Evolutionary conservation across 2,888 invertebrate genomes (phyloP).

Genomic region (Gastracanthus pulcherrimus): DNA sequence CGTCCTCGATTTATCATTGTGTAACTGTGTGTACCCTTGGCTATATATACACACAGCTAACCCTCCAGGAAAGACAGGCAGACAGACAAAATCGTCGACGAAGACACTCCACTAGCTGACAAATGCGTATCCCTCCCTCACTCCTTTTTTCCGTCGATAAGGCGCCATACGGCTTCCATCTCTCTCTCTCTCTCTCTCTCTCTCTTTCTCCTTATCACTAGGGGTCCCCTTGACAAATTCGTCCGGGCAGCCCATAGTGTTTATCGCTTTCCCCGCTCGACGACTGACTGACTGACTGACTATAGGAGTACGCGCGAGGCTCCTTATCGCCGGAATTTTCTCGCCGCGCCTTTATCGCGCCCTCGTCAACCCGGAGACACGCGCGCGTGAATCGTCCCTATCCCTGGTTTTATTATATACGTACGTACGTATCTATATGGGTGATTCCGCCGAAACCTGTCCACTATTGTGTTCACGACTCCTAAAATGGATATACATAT

Average conservation of each 20-base stretch:
- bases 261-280: slow-evolving; percentile 19
- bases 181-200: too few relatives aligned
- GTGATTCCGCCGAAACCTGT: too few relatives aligned
- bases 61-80: too few relatives aligned
- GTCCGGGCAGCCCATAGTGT: slow-evolving; percentile 36
- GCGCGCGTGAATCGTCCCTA: background rate
- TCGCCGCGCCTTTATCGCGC: background rate
- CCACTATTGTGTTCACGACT: too few relatives aligned
- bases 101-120: too few relatives aligned
- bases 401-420: slow-evolving; percentile 5
- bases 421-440: background rate
- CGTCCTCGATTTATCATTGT: slow-evolving; percentile 1
- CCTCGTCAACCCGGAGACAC: background rate
- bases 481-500: too few relatives aligned
- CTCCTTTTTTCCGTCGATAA: slow-evolving; percentile 28
- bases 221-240: slow-evolving; percentile 40
- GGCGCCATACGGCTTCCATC: background rate
- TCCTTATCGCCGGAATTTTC: slow-evolving; percentile 39
- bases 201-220: too few relatives aligned
- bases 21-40: too few relatives aligned
- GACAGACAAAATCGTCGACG: background rate
- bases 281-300: slow-evolving; percentile 24
- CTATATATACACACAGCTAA: too few relatives aligned
- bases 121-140: slow-evolving; percentile 20
- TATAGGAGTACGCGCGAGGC: background rate